Conservation (phyloP, 2,888 invertebrate species). For the Prosapia bicincta region DNA sequence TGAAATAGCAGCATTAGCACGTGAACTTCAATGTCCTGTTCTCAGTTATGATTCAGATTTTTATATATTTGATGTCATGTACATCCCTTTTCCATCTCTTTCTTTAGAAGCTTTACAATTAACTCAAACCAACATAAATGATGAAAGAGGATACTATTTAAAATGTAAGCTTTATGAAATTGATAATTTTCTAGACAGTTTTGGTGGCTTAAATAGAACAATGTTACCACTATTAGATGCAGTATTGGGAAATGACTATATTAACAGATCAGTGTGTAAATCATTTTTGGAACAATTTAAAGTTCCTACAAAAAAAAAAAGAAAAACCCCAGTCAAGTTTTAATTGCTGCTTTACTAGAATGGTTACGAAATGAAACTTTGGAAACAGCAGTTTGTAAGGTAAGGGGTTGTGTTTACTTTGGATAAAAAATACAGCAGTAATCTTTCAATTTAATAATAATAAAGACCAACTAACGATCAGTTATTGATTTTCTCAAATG, state of each 20-base stretch:
- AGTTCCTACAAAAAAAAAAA: constrained; percentile 54
- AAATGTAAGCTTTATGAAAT: constrained; percentile 70
- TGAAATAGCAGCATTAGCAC: constrained; percentile 78
- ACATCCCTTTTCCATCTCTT: constrained; percentile 72
- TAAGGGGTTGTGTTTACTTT: constrained; percentile 32
- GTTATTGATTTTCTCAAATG: too few species aligned
- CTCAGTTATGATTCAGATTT: constrained; percentile 94
- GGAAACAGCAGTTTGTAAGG: constrained; percentile 62
- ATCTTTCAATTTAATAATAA: neutral
- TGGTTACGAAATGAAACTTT: constrained; percentile 73
- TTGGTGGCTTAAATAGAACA: constrained; percentile 61
- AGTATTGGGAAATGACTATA: constrained; percentile 87
- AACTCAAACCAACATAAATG: constrained; percentile 25
- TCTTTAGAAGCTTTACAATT: constrained; percentile 47
- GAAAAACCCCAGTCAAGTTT: constrained; percentile 60
- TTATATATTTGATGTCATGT: constrained; percentile 79
- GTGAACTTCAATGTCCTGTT: constrained; percentile 76
- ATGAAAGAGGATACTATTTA: constrained; percentile 49
- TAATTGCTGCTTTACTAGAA: constrained; percentile 65
- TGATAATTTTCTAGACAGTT: constrained; percentile 62
- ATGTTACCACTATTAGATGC: constrained; percentile 77
- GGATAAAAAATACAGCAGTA: too few species aligned
- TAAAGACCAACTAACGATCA: too few species aligned
- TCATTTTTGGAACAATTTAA: constrained; percentile 67
- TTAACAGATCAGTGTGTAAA: constrained; percentile 61